These are phyloP conservation scores for Ochropacha duplaris DNA, from an alignment of 2,888 invertebrate species.

Conservation along the genomic window DNA sequence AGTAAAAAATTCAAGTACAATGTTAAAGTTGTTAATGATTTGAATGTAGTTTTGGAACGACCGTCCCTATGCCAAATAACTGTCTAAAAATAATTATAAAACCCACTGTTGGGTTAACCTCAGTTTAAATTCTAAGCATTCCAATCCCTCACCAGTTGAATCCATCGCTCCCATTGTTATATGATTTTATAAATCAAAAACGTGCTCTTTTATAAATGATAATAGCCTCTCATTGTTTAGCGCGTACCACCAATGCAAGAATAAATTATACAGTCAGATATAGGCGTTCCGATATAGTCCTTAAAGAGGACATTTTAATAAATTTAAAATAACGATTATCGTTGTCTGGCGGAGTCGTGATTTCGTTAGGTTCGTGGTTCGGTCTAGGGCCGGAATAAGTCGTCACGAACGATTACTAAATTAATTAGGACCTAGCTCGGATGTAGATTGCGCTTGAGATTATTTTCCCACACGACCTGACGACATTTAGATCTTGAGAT, in stretches of 20 bases:
- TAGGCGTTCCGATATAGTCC: conserved; percentile 79
- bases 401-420: conserved; percentile 83
- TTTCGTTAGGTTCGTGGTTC: conserved; percentile 81
- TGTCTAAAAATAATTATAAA: not conserved
- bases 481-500: conserved; percentile 69
- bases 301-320: conserved; percentile 82
- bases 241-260: conserved; percentile 67
- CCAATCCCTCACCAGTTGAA: not conserved
- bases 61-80: not conserved
- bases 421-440: conserved; percentile 81
- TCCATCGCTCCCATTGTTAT: not conserved
- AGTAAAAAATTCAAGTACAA: not conserved
- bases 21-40: no score
- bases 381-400: conserved; percentile 78
- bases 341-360: conserved; percentile 80
- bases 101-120: not conserved
- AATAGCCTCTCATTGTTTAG: conserved; percentile 71
- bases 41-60: no score
- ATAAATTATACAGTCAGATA: conserved; percentile 82
- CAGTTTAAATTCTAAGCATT: not conserved
- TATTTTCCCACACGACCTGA: conserved; percentile 81
- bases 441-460: conserved; percentile 78
- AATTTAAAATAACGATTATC: conserved; percentile 83
- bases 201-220: conserved; percentile 63
- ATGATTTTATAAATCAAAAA: conserved; percentile 46